phyloP scores from a whole-genome alignment of 2,888 invertebrate species.

The Clepsis dumicolana region DNA sequence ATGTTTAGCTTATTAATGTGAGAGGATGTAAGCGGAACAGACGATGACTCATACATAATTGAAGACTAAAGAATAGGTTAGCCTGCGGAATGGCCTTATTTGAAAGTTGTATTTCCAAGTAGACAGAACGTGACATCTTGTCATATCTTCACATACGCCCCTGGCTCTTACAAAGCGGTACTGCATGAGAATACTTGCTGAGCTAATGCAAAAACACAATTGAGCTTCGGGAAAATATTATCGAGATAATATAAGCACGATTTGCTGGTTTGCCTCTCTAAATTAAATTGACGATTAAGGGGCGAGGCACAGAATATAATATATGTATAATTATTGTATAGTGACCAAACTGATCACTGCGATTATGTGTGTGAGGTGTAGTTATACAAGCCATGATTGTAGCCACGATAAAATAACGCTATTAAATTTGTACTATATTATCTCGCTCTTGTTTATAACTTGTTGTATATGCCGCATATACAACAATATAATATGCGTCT shows the following conservation, averaged over 20 bases:
- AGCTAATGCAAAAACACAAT: background rate
- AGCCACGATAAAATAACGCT: no score
- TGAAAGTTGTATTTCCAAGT: constrained; percentile 38
- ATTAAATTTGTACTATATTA: no score
- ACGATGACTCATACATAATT: constrained; percentile 38
- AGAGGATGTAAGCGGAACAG: constrained; percentile 13
- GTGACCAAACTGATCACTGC: no score
- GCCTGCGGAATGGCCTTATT: constrained; percentile 39
- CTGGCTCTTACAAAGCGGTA: background rate
- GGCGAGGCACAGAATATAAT: no score
- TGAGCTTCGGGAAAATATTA: background rate
- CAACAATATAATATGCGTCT: no score
- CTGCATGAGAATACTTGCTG: background rate
- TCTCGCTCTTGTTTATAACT: background rate
- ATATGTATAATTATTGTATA: no score
- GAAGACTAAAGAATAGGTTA: constrained; percentile 30
- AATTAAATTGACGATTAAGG: background rate
- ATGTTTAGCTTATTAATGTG: constrained; percentile 13
- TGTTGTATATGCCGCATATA: no score
- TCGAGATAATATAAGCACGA: background rate
- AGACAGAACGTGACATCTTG: constrained; percentile 18
- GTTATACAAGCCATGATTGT: background rate
- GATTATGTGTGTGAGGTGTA: background rate
- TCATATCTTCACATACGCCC: constrained; percentile 34
- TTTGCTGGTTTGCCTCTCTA: background rate